Evolutionary conservation across 2,888 invertebrate genomes (phyloP).

Genomic region (Hemistola chrysoprasaria): DNA sequence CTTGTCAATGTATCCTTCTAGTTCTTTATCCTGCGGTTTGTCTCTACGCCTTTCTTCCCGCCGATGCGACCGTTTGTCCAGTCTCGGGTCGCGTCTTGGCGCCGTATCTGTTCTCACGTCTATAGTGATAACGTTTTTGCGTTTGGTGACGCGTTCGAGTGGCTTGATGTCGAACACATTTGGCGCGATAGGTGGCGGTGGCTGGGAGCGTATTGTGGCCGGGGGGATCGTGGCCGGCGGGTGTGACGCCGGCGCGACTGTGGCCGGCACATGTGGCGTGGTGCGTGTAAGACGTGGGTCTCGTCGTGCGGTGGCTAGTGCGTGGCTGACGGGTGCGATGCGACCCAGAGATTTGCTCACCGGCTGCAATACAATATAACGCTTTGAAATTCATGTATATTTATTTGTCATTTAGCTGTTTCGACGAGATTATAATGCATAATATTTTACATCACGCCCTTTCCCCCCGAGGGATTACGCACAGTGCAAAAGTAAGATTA

Average conservation of each 20-base stretch:
- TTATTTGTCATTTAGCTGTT: neutral
- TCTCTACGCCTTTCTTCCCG: constrained; percentile 22
- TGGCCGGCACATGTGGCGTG: constrained; percentile 26
- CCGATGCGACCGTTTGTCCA: constrained; percentile 34
- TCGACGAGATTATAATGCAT: neutral
- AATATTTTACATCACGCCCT: no score
- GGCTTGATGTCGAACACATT: constrained; percentile 77
- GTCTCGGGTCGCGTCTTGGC: constrained; percentile 41
- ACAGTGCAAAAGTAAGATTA: no score
- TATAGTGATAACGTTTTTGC: constrained; percentile 74
- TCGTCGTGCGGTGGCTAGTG: constrained; percentile 55
- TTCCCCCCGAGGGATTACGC: no score
- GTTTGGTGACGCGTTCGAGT: constrained; percentile 63
- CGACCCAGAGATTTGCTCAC: constrained; percentile 55
- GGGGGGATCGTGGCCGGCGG: constrained; percentile 31
- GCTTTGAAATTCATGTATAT: no score
- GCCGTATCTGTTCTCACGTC: constrained; percentile 57
- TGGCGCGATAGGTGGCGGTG: constrained; percentile 52
- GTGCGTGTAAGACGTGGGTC: constrained; percentile 43
- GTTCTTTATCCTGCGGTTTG: constrained; percentile 5
- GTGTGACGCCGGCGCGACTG: constrained; percentile 32
- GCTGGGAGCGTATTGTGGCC: constrained; percentile 15
- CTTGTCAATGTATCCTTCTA: constrained; percentile 43
- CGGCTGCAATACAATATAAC: constrained; percentile 52
- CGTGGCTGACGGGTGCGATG: constrained; percentile 64